phyloP scores from a whole-genome alignment of 1,140 invertebrate genomes.

The Ips nitidus region DNA sequence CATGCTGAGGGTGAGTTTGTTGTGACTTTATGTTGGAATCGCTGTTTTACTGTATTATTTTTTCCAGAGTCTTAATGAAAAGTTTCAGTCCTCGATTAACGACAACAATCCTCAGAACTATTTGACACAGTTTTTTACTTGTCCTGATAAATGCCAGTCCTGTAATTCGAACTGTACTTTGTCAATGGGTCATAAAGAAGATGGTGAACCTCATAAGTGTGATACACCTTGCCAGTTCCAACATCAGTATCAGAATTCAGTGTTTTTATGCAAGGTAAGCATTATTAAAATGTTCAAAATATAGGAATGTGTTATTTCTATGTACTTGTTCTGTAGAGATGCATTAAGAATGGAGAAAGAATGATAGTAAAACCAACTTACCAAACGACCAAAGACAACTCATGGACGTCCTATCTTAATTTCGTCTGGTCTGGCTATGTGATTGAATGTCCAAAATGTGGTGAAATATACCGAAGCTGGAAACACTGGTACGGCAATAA shows the following conservation, averaged over 20 bases:
- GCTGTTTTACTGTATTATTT: too few relatives aligned
- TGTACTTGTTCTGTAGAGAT: conserved; percentile 48
- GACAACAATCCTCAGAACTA: conserved; percentile 66
- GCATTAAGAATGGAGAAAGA: conserved; percentile 63
- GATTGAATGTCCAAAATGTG: conserved; percentile 79
- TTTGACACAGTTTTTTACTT: conserved; percentile 82
- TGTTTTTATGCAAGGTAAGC: conserved; percentile 68
- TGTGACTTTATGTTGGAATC: conserved; percentile 16
- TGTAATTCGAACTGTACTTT: conserved; percentile 70
- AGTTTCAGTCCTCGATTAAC: conserved; percentile 71
- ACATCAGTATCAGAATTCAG: conserved; percentile 77
- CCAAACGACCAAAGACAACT: conserved; percentile 66
- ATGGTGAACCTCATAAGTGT: conserved; percentile 64
- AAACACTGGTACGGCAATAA: conserved; percentile 86
- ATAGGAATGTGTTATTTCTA: conserved; percentile 8
- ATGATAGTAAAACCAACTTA: conserved; percentile 62
- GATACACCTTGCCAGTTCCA: conserved; percentile 65
- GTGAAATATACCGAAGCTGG: conserved; percentile 76
- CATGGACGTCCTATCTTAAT: conserved; percentile 72
- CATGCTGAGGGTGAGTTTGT: conserved; percentile 61
- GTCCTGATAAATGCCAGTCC: conserved; percentile 69
- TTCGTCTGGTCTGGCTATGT: conserved; percentile 83
- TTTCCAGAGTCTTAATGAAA: conserved; percentile 69
- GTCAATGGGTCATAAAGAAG: conserved; percentile 78
- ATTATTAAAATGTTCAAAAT: background rate